Percentiles rank a stretch among this genome's conserved stretches.
These are phyloP conservation scores for Dryobates pubescens DNA, from an alignment of 2,797 vertebrate genomes.

Conservation along the genomic window DNA sequence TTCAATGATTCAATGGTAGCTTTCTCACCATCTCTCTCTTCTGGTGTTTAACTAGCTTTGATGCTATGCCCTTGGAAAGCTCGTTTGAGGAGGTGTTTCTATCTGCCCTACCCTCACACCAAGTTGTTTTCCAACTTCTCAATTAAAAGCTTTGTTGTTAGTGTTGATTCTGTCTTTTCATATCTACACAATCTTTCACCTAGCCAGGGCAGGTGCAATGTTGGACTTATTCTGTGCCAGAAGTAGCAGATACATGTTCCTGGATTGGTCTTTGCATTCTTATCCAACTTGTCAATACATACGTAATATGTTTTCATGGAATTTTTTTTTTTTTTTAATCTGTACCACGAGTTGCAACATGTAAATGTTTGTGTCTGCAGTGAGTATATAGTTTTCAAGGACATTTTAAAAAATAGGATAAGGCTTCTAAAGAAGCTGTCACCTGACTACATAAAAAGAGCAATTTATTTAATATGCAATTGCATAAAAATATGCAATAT, in stretches of 20 bases:
- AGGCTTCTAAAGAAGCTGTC: neutral
- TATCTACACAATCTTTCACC: constrained; percentile 45
- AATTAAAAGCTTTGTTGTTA: constrained; percentile 26
- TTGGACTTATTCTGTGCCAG: neutral
- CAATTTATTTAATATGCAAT: neutral
- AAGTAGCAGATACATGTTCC: constrained; percentile 44
- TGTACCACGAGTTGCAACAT: constrained; percentile 36
- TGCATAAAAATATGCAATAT: neutral
- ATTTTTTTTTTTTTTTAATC: constrained; percentile 14
- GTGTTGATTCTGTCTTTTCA: constrained; percentile 32
- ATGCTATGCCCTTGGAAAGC: neutral
- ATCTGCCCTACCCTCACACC: neutral
- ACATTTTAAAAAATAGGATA: constrained; percentile 18
- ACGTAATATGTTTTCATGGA: constrained; percentile 45
- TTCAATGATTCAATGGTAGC: accelerated
- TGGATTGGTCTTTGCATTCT: constrained; percentile 44
- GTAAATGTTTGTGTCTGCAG: constrained; percentile 46
- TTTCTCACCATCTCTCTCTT: neutral
- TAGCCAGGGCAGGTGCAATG: constrained; percentile 37
- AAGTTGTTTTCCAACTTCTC: neutral
- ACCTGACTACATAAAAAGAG: neutral
- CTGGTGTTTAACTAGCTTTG: neutral
- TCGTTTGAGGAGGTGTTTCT: neutral
- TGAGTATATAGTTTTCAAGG: constrained; percentile 44
- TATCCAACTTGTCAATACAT: constrained; percentile 50